A percentile compares a stretch with the other conserved stretches of the same genome.
phyloP scores from a whole-genome alignment of 1,140 invertebrate species.

The Drosophila novamexicana region DNA sequence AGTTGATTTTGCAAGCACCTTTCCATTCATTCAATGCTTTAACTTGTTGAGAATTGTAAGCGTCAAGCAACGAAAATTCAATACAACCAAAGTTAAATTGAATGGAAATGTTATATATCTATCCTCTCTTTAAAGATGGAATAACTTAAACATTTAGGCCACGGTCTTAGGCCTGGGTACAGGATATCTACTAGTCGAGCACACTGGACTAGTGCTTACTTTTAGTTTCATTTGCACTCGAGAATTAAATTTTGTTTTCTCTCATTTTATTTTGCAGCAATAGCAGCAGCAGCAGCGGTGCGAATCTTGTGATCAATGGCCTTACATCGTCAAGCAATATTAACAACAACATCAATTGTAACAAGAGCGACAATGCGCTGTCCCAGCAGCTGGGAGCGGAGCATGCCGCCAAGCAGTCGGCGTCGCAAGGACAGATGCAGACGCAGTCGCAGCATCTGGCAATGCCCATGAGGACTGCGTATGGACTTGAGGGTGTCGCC shows the following conservation, averaged over 20 bases:
- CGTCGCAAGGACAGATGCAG: slow-evolving; percentile 4
- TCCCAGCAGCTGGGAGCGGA: slow-evolving; percentile 35
- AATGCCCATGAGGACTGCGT: slow-evolving; percentile 41
- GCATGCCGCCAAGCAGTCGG: slow-evolving; percentile 27
- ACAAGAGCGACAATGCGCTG: slow-evolving; percentile 53
- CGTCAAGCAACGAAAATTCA: too few relatives aligned
- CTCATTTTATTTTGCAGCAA: slow-evolving; percentile 2
- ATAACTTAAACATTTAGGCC: too few relatives aligned
- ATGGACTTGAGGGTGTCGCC: slow-evolving; percentile 37
- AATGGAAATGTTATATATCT: too few relatives aligned
- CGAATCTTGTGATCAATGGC: slow-evolving; percentile 79
- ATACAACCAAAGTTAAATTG: too few relatives aligned
- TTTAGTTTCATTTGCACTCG: neutral
- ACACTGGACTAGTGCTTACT: neutral
- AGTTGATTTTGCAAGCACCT: too few relatives aligned
- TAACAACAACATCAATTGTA: slow-evolving; percentile 64
- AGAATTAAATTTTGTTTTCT: neutral
- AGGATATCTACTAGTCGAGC: neutral
- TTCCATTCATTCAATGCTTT: too few relatives aligned
- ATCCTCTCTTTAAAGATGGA: too few relatives aligned
- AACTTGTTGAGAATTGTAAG: too few relatives aligned
- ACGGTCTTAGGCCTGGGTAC: too few relatives aligned
- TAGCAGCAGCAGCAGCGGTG: slow-evolving; percentile 52
- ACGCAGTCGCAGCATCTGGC: slow-evolving; percentile 38
- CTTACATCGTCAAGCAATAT: slow-evolving; percentile 82